These are phyloP conservation scores for Xanthorhoe spadicearia DNA, from an alignment of 2,888 invertebrate genomes.

Conservation along the genomic window DNA sequence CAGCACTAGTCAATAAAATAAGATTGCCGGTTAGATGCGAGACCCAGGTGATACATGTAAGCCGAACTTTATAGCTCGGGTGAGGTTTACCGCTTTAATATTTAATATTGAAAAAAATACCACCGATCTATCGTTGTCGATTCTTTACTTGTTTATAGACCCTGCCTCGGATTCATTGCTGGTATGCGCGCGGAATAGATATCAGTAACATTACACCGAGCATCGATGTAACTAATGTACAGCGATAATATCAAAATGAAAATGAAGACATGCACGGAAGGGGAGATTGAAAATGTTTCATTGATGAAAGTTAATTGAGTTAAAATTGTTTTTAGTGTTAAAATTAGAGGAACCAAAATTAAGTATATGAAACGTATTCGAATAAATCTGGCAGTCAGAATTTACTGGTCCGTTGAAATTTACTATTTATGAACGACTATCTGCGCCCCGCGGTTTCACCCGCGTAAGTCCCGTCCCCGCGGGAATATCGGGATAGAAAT, in stretches of 20 bases:
- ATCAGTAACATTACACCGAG: slow-evolving; percentile 40
- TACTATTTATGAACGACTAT: too few relatives aligned
- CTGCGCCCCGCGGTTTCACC: too few relatives aligned
- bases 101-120: slow-evolving; percentile 74
- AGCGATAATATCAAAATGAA: slow-evolving; percentile 4
- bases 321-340: too few relatives aligned
- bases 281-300: background rate
- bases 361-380: too few relatives aligned
- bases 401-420: too few relatives aligned
- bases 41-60: slow-evolving; percentile 78
- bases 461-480: too few relatives aligned
- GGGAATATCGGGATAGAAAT: too few relatives aligned
- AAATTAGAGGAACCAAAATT: too few relatives aligned
- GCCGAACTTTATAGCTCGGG: slow-evolving; percentile 76
- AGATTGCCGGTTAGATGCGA: slow-evolving; percentile 71
- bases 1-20: slow-evolving; percentile 72
- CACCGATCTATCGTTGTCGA: slow-evolving; percentile 66
- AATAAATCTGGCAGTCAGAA: too few relatives aligned
- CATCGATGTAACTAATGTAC: slow-evolving; percentile 10
- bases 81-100: slow-evolving; percentile 80
- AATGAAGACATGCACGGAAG: background rate
- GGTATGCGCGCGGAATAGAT: slow-evolving; percentile 46
- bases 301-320: background rate
- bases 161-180: slow-evolving; percentile 45
- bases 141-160: slow-evolving; percentile 67